Base-by-base conservation (phyloP, 2,797 vertebrate species). In the Phoeniculus purpureus region DNA sequence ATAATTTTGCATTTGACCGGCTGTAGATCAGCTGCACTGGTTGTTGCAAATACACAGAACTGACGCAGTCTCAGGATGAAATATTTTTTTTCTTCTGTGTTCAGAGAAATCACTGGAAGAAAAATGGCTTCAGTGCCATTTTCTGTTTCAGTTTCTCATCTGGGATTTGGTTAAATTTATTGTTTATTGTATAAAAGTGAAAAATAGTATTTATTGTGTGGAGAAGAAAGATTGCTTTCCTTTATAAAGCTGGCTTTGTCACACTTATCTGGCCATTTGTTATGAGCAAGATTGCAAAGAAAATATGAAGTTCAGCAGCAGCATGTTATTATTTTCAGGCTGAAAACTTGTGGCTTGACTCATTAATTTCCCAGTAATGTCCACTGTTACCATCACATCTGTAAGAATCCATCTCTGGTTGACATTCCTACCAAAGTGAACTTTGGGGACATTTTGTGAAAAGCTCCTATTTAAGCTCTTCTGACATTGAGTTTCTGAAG, bases 181-280 rank as follows among this genome's bases (percentile, higher is more conserved):
- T 43, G 7, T n/a, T 59, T 85, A 48, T 9, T 31, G 27, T 15
- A 62, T 45, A 73, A 62, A 27, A 80, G 7, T 89, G 84, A 89
- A 87, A 90, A 93, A 89, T 47, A 4, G 40, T 32, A 77, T 74
- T 91, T 88, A 81, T 89, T 90, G 80, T 12, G 15, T 80, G 78
- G 22, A 64, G 31, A 88, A 81, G 22, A 51, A 89, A 73, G 68
- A 78, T 50, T 60, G 34, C 56, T 66, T 82, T 71, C 64, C 54
- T 68, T 91, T 37, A 74, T 70, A 81, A 84, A 71, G 50, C 13
- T 81, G 68, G 22, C n/a, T 93, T 85, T 72, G 26, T 76, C 78
- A 78, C 37, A 32, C 18, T 32, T 81, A 32, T 67, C 58, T 52
- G 47, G 18, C 23, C 68, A 70, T 90, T 70, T 64, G 51, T 95